phyloP scores from a whole-genome alignment of 2,113 vertebrate species.

The Rhizomys pruinosus region DNA sequence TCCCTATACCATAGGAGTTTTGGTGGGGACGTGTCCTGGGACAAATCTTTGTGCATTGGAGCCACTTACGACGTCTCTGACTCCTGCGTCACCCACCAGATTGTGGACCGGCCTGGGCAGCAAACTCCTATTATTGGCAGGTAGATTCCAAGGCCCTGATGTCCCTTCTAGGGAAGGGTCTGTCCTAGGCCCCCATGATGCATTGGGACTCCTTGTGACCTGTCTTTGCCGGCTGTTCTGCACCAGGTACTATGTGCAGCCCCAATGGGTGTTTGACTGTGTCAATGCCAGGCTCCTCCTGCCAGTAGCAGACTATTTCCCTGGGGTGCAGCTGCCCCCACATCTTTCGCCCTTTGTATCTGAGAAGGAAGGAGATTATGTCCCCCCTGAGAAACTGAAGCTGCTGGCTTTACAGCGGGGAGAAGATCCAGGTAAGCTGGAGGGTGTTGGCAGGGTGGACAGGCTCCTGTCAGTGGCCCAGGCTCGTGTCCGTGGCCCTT shows the following conservation, averaged over 20 bases:
- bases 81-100: constrained; percentile 94
- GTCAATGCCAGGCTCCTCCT: constrained; percentile 93
- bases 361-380: constrained; percentile 96
- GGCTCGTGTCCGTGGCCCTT: neutral
- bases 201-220: neutral
- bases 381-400: constrained; percentile 96
- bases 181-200: too few relatives aligned
- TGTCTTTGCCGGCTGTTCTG: neutral
- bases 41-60: constrained; percentile 94
- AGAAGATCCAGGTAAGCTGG: constrained; percentile 89
- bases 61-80: constrained; percentile 91
- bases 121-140: constrained; percentile 93
- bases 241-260: constrained; percentile 95
- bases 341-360: constrained; percentile 96
- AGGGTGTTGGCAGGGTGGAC: rapidly evolving
- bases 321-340: constrained; percentile 92
- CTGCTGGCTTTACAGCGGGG: constrained; percentile 95
- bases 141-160: constrained; percentile 78
- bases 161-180: neutral
- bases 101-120: constrained; percentile 93
- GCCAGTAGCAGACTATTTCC: constrained; percentile 94
- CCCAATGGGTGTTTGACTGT: constrained; percentile 97
- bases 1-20: constrained; percentile 89
- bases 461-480: too few relatives aligned
- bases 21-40: constrained; percentile 96